Percentiles rank a stretch among this genome's conserved stretches.
Conservation (phyloP, 1,140 invertebrate species). For the Bemisia tabaci region DNA sequence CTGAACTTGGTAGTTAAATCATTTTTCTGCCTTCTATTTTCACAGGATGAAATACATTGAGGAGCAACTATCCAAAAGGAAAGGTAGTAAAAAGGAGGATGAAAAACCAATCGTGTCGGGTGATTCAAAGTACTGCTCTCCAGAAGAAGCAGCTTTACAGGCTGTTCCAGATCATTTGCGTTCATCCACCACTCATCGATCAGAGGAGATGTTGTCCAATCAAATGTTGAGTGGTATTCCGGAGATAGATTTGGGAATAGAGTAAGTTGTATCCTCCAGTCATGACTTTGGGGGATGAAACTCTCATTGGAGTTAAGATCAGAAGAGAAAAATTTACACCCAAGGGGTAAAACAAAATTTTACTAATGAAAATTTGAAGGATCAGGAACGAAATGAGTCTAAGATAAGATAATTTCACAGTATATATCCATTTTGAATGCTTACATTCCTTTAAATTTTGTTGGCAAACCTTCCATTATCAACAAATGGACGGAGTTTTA, state of each 20-base stretch:
- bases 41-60: conserved; percentile 95
- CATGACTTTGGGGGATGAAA: conserved; percentile 6
- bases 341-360: no score
- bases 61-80: conserved; percentile 74
- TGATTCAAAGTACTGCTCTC: conserved; percentile 55
- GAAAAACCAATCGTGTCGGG: conserved; percentile 25
- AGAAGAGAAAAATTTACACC: no score
- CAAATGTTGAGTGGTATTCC: conserved; percentile 99
- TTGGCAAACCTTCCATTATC: no score
- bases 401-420: no score
- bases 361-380: no score
- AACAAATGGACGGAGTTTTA: no score
- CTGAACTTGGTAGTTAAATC: no score
- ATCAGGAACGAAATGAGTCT: no score
- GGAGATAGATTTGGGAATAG: conserved; percentile 98
- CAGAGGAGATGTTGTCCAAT: conserved; percentile 97
- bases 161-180: conserved; percentile 77
- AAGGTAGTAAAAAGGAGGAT: conserved; percentile 41
- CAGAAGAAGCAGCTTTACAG: conserved; percentile 71
- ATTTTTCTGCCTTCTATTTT: no score
- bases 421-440: no score
- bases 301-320: no score
- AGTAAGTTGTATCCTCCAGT: conserved; percentile 43
- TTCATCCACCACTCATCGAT: conserved; percentile 59
- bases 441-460: no score